Base-by-base conservation (phyloP, 1,140 invertebrate genomes). In the Drosophila pruinosa region DNA sequence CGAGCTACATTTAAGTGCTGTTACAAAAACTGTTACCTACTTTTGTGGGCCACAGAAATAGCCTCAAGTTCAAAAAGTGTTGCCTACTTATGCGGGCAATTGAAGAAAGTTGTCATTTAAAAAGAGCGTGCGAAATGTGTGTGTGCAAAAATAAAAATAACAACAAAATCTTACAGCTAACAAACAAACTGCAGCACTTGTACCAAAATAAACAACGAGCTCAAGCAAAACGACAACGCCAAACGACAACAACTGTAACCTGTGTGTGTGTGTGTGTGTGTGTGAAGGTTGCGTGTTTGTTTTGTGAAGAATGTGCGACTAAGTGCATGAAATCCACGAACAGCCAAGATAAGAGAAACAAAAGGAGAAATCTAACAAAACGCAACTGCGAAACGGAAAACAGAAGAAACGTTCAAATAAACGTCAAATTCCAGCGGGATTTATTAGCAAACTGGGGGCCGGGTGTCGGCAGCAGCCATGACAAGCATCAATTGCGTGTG, bases 281-380 rank as follows among this genome's bases (percentile, higher is more conserved):
- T 53, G 41, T 24, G 50, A 70, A 64, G 59, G 50, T 56, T 64
- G 63, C 43, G 43, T 59, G 67, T 70, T 64, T 63, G 45, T 64
- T 56, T 70, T 59, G 73, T 52, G 41, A 31, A 82, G 59, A 82
- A 81, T 82, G 78, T 74, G 78, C 63, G 72, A 48, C 24, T 78
- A 71, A 82, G 78, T 82, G 78, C 70, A 81, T 65, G 26, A 81
- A 81, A 81, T 80, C 62, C 68, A 50, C 47, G 39, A 63, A 69
- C 50, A 69, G 75, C 67, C 70, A 26, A 21, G 31, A 28, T 48
- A 36, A 41, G 39, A 48, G 21, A 47, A 57, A 15, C 10, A 52
- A 57, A 28, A 41, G 38, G 28, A 34, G 24, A 43, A 54, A 22
- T 17, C 31, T 24, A 59, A 21, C 45, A 28, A 1, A n/a, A 58